Base-by-base conservation (phyloP, 1,140 invertebrate genomes). In the Frieseomelitta varia region DNA sequence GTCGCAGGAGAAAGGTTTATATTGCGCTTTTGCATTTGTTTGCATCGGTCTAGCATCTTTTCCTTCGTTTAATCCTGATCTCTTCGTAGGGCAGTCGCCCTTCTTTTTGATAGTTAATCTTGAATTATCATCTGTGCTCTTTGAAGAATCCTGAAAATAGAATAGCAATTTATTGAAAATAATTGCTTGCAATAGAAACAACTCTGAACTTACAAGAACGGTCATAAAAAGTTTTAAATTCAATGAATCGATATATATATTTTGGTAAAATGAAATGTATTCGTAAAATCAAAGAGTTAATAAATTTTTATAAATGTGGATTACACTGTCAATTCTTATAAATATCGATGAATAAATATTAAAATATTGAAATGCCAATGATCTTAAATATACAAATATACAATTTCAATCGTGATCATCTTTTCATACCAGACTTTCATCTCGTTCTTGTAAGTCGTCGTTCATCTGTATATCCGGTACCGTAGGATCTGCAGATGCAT, bases 1-100 rank as follows among this genome's bases (percentile, higher is more conserved):
- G 61, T 95, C 93, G 86, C 95, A 96, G 0, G 93, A 93, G 84
- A 95, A 95, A 4, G 95, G 95, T 73, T 94, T 94, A 39, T 94
- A 92, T 51, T 93, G 94, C 4, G 91, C 76, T 63, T 90, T 91
- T 30, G 88, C 90, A 15, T 91, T 89, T 15, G 30, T 1, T 3
- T 81, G n/a, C 11, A 69, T 87, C 10, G 75, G 55, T 19, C 78
- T 85, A 8, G 77, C 19, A 15, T 86, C 87, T 24, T 88, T 92
- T 4, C 84, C 85, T 0, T 90, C 89, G 24, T 74, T 75, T 39
- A 68, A 61, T 55, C 47, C 78, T 47, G 85, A 74, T 27, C n/a
- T 81, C n/a, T 86, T 91, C 76, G 76, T 30, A 19, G 63, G 27
- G 1, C 78, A 8, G 0, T 86, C 85, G 27, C 63, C 47, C 83